Base-by-base conservation (phyloP, 2,888 invertebrate species). In the Xiphydria camelus region DNA sequence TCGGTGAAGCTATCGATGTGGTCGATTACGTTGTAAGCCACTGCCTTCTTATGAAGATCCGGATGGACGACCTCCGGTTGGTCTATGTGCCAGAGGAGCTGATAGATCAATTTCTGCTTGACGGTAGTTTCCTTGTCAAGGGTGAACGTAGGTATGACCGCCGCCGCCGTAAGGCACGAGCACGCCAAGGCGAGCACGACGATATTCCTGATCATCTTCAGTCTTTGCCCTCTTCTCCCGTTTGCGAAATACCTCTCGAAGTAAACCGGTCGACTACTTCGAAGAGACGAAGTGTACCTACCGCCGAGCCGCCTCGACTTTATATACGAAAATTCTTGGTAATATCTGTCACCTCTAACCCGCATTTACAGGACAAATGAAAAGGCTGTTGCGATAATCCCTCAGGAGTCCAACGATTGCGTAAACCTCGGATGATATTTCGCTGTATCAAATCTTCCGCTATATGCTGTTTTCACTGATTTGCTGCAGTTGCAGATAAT, bases 201-300 rank as follows among this genome's bases (percentile, higher is more conserved):
- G 71, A 78, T 76, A 75, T 78, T 77, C 77, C 77, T 80, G 80
- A 79, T 79, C 58, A 62, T 77, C 56, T 55, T 51, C 38, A 22
- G 19, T 12, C 25, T n/a, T 19, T n/a, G n/a, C 12, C 12, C n/a
- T 1, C n/a, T 10, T 2, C n/a, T 25, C 4, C 25, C 12, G 25
- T 10, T 25, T 25, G 4, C 12, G 12, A 2, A 4, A n/a, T n/a
- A 25, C n/a, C 12, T 25, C n/a, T 12, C n/a, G 12, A 25, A 2
- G 2, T 10, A 25, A 5, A 25, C 4, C 25, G 2, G 25, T 9
- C 5, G 25, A 25, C 25, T 6, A n/a, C 25, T n/a, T 2, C 25
- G 6, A 12, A 10, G 25, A n/a, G 12, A 12, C 25, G 10, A 25
- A 25, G n/a, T 25, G 25, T 25, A 25, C 4, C 12, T 4, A 25